Percentiles rank a stretch among this genome's conserved stretches.
phyloP scores from a whole-genome alignment of 2,888 invertebrate genomes.

The Prosapia bicincta region DNA sequence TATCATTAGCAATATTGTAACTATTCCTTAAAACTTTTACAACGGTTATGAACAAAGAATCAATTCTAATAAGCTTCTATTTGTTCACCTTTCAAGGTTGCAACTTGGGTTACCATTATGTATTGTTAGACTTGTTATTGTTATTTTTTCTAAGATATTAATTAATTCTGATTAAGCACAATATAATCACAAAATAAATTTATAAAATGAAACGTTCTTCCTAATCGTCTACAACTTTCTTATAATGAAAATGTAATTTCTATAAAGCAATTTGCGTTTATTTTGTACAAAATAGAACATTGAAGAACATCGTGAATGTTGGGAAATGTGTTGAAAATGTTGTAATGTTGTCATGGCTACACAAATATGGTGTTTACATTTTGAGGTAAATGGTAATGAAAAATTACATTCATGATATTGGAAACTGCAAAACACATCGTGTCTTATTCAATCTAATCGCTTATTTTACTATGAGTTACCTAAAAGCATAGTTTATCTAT shows the following conservation, averaged over 20 bases:
- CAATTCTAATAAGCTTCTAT: background rate
- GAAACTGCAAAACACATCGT: no score
- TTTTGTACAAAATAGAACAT: background rate
- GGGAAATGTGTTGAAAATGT: background rate
- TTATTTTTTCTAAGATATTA: background rate
- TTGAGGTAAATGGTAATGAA: no score
- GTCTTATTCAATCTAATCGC: no score
- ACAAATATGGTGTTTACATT: background rate
- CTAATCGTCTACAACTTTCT: background rate
- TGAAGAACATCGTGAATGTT: background rate
- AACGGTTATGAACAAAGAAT: background rate
- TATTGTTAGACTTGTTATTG: background rate
- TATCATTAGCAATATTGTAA: background rate
- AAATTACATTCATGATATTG: no score
- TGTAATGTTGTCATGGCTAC: background rate
- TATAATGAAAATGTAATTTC: background rate
- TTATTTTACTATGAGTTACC: no score
- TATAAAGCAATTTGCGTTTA: background rate
- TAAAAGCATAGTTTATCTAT: no score
- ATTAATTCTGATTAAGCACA: background rate
- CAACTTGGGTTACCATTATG: background rate
- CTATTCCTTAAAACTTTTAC: background rate
- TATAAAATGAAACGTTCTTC: background rate
- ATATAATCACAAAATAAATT: background rate
- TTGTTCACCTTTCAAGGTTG: background rate